Evolutionary conservation across 2,888 invertebrate genomes (phyloP), one percentile per base, ranked within the genome.

Genomic region (Anorthoa munda): DNA sequence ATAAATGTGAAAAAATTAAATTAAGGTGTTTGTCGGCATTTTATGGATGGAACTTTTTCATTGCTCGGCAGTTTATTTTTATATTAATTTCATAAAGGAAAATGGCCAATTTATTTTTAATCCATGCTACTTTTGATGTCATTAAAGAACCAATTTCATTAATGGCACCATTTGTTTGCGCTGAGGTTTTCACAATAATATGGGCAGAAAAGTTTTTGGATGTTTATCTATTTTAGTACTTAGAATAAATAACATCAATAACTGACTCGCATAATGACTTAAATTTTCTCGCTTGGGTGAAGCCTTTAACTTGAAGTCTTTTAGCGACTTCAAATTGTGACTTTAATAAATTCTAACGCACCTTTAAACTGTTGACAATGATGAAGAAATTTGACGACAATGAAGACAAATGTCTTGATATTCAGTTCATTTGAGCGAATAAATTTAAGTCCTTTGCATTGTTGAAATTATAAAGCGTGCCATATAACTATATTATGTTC

Each of bases 221-320:
- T 31, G 7, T 31, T 31, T 31, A 31, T 31, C 5, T 31, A 31
- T 31, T 31, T 31, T 31, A 31, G 7, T 31, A n/a, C n/a, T n/a
- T n/a, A n/a, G n/a, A n/a, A n/a, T n/a, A n/a, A 93, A 93, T 93
- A 93, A 90, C 90, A 92, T 92, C 90, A 90, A 92, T 92, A 92
- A 91, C 88, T 74, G 86, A 87, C 82, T 89, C 89, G 81, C 87
- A 90, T 89, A 91, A 90, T 88, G 84, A 90, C 89, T 77, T 80
- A 81, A 86, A 87, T 90, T 90, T 86, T 90, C 82, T 87, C 93
- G 93, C 92, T 89, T 88, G 90, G 83, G 58, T 81, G 92, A 92
- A 92, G 92, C 92, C 89, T 93, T 94, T 94, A 79, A 86, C 72
- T 87, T 79, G 77, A 84, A 85, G 81, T 90, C 88, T 91, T 92